phyloP scores from a whole-genome alignment of 2,888 invertebrate species.

The Metalampra italica region DNA sequence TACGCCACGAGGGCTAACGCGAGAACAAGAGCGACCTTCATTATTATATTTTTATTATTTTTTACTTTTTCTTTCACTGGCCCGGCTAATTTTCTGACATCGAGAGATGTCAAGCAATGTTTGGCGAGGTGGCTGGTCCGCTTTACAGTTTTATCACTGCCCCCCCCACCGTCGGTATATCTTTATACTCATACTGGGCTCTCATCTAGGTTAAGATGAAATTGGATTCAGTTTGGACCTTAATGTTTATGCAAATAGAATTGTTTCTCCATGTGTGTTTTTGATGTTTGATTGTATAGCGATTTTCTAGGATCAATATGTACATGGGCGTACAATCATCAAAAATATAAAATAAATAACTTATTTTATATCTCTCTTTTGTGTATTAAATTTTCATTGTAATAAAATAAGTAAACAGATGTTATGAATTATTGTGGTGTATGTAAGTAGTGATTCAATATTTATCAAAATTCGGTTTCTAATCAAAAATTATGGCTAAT shows the following conservation, averaged over 20 bases:
- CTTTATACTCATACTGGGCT: slow-evolving; percentile 37
- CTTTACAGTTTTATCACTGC: slow-evolving; percentile 70
- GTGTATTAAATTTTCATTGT: no score
- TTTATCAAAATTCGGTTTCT: no score
- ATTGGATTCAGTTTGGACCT: slow-evolving; percentile 50
- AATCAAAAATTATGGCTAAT: no score
- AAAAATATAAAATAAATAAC: no score
- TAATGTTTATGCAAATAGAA: slow-evolving; percentile 49
- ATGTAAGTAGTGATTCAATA: no score
- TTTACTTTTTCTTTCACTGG: slow-evolving; percentile 22
- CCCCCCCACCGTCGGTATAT: slow-evolving; percentile 57
- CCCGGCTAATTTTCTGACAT: slow-evolving; percentile 53
- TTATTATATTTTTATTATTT: slow-evolving; percentile 32
- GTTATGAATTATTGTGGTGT: no score
- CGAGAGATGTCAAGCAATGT: slow-evolving; percentile 66
- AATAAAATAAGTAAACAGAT: no score
- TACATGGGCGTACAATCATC: background rate
- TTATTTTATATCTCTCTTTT: no score
- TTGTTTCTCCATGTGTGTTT: slow-evolving; percentile 26
- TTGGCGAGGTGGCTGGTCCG: slow-evolving; percentile 49
- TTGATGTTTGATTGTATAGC: slow-evolving; percentile 5
- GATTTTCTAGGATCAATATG: slow-evolving; percentile 13
- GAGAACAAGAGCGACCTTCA: slow-evolving; percentile 52
- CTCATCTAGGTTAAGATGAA: slow-evolving; percentile 59
- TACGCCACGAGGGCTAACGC: slow-evolving; percentile 62